Evolutionary conservation across 1,140 invertebrate species (phyloP).

Genomic region (Drosophila baimaii): DNA sequence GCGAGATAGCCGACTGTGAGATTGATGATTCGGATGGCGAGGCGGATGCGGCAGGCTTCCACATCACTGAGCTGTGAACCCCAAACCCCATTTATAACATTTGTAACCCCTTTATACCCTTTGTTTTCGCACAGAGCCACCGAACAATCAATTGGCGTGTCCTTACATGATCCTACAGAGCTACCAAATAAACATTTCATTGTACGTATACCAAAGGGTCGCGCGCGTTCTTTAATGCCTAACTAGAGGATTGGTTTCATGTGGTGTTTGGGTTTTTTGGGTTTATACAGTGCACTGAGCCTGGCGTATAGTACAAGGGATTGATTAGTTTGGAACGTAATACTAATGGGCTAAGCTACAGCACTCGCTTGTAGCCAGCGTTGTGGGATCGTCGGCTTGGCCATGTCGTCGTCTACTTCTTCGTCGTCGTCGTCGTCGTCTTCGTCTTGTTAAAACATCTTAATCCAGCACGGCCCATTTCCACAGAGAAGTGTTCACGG

Average conservation of each 20-base stretch:
- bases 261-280: constrained; percentile 21
- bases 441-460: constrained; percentile 18
- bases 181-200: constrained; percentile 15
- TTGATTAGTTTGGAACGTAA: constrained; percentile 28
- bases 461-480: constrained; percentile 20
- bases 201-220: constrained; percentile 37
- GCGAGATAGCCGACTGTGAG: constrained; percentile 87
- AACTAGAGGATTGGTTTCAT: constrained; percentile 42
- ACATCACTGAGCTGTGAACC: not conserved
- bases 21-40: constrained; percentile 12
- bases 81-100: not conserved
- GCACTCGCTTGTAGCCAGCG: constrained; percentile 51
- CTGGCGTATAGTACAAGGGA: constrained; percentile 40
- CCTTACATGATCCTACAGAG: not conserved
- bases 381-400: constrained; percentile 45
- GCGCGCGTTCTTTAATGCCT: constrained; percentile 56
- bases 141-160: not conserved
- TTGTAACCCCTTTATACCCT: not conserved
- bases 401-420: constrained; percentile 28
- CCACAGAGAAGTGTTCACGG: constrained; percentile 16
- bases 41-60: not conserved
- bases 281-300: constrained; percentile 63
- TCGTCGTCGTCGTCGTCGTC: too few relatives aligned
- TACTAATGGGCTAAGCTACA: constrained; percentile 46
- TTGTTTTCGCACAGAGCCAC: too few relatives aligned